Evolutionary conservation across 2,797 vertebrate genomes (phyloP), one percentile per base, ranked within the genome.

Genomic region (Poeciliopsis paucimaculata): DNA sequence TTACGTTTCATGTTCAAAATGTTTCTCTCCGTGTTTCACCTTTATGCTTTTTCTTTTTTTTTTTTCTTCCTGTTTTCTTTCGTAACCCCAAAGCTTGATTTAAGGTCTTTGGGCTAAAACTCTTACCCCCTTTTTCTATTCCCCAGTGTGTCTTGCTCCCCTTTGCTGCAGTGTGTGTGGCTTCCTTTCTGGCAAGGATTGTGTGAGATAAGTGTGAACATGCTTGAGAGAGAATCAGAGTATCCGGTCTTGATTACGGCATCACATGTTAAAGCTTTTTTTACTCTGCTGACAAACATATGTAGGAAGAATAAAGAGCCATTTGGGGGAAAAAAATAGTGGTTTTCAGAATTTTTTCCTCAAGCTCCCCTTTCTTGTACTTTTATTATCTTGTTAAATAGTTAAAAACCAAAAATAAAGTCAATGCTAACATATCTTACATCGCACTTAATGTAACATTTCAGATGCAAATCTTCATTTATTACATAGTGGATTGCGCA

Each of bases 161-260:
- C 55, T 45, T 45, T 2, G 28, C 12, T 4, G n/a, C 12, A 10
- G 39, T 87, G 86, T 62, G 77, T 78, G 77, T 78, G 73, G 74
- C 83, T 87, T 90, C 77, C 77, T 51, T 83, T 76, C 73, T 84
- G 85, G 87, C 86, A 82, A 77, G 26, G 78, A 74, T 51, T 87
- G 78, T 43, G 84, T 81, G 79, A 84, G 83, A 81, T 84, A 88
- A 86, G 80, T 78, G 86, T 88, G 84, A 88, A 75, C 84, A 83
- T 90, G 76, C 80, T 82, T 62, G 71, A 41, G 46, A 82, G 18
- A 84, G 64, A 77, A 83, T 89, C 60, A 28, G 49, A 80, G 60
- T 53, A 74, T 83, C 71, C 53, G 47, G 53, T 66, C 78, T 72
- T 49, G 43, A 46, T 77, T 57, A 82, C 31, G 2, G 46, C 62